phyloP scores from a whole-genome alignment of 2,888 invertebrate genomes.

The Entomobrya proxima region DNA sequence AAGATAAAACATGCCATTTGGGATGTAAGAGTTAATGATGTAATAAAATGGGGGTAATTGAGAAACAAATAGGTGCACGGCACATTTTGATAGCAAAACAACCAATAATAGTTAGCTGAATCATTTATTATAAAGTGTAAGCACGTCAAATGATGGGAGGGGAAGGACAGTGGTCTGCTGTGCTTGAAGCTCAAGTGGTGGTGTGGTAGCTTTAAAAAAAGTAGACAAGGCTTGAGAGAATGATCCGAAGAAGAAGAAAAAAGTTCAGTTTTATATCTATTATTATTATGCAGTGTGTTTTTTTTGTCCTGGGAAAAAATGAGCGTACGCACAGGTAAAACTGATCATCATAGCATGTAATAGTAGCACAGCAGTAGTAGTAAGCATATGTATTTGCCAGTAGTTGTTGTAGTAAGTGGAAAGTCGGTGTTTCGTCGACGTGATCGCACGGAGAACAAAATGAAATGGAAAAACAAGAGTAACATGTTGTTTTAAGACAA shows the following conservation, averaged over 20 bases:
- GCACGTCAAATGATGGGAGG: constrained; percentile 44
- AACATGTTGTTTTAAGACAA: constrained; percentile 53
- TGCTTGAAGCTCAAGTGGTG: background rate
- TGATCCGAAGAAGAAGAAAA: background rate
- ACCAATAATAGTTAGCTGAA: constrained; percentile 49
- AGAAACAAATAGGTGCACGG: constrained; percentile 37
- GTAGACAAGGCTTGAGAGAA: background rate
- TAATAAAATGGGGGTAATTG: constrained; percentile 30
- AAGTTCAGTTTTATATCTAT: background rate
- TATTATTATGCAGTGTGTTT: background rate
- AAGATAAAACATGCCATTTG: constrained; percentile 42
- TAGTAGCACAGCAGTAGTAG: background rate
- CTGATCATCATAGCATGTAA: background rate
- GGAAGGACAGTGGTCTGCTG: constrained; percentile 52
- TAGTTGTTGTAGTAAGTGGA: background rate
- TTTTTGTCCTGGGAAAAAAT: constrained; percentile 36
- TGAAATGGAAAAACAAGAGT: constrained; percentile 48
- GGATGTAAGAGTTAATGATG: constrained; percentile 41
- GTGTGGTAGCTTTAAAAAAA: background rate
- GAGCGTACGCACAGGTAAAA: constrained; percentile 4
- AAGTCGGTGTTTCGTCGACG: background rate
- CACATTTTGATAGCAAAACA: constrained; percentile 30
- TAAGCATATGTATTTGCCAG: too few relatives aligned
- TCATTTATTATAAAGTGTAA: constrained; percentile 44
- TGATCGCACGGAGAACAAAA: constrained; percentile 5